Evolutionary conservation across 2,888 invertebrate species (phyloP).

Genomic region (Drosophila anomalata): DNA sequence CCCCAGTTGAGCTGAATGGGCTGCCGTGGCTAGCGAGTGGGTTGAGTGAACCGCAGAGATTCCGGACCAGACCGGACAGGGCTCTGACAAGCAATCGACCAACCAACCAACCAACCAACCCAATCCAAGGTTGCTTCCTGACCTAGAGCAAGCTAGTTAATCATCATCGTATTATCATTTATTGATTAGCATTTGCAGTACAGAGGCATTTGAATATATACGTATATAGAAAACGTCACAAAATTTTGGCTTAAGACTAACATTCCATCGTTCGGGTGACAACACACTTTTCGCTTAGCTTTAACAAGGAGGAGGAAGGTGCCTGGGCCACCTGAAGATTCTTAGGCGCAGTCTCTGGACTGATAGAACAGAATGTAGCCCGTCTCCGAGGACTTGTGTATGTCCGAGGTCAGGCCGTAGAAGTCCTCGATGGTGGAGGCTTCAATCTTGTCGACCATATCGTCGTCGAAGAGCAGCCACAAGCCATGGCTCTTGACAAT

Average conservation of each 20-base stretch:
- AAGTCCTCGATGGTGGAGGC: conserved; percentile 99
- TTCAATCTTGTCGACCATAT: conserved; percentile 99
- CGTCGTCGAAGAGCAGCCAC: conserved; percentile 99
- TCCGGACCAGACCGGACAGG: background rate
- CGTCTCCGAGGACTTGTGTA: conserved; percentile 99
- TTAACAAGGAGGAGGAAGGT: background rate
- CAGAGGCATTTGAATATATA: conserved; percentile 20
- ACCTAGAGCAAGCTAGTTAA: conserved; percentile 37
- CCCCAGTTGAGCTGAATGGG: conserved; percentile 44
- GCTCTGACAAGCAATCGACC: conserved; percentile 11
- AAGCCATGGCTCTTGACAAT: conserved; percentile 99
- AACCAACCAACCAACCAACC: too few species aligned
- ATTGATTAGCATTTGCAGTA: conserved; percentile 20
- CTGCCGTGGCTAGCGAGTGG: conserved; percentile 10
- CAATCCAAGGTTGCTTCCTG: conserved; percentile 17
- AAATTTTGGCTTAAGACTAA: conserved; percentile 33
- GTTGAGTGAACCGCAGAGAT: conserved; percentile 29
- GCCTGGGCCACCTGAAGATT: background rate
- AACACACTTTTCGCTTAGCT: conserved; percentile 17
- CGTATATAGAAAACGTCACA: conserved; percentile 21
- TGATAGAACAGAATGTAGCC: conserved; percentile 99
- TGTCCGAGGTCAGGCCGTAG: conserved; percentile 98
- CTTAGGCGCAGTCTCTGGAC: conserved; percentile 90
- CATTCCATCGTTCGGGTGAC: conserved; percentile 10
- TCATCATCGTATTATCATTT: conserved; percentile 24